Evolutionary conservation across 2,888 invertebrate genomes (phyloP).

Genomic region (Acleris sparsana): DNA sequence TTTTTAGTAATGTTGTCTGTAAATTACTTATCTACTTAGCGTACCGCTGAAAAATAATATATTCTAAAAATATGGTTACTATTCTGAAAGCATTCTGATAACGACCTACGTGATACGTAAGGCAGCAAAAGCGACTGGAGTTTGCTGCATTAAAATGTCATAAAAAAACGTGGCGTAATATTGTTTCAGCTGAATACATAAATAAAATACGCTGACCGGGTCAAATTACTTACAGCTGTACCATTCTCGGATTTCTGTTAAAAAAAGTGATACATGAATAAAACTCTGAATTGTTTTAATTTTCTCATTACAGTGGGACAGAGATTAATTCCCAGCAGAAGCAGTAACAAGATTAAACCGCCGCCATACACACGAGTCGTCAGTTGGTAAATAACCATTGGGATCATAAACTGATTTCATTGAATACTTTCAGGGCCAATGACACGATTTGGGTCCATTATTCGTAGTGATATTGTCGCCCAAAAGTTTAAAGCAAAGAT

Average conservation of each 20-base stretch:
- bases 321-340: conserved; percentile 20
- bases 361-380: too few species aligned
- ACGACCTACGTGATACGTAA: neutral
- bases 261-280: conserved; percentile 15
- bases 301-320: conserved; percentile 17
- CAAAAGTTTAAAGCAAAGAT: too few species aligned
- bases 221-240: conserved; percentile 28
- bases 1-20: too few species aligned
- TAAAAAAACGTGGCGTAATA: neutral
- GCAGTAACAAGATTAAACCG: conserved; percentile 22
- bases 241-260: conserved; percentile 32
- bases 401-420: too few species aligned
- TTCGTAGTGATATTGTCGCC: too few species aligned
- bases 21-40: too few species aligned
- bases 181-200: conserved; percentile 12
- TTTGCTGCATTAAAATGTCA: conserved; percentile 9
- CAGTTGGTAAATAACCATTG: too few species aligned
- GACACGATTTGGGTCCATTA: too few species aligned
- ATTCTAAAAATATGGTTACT: neutral
- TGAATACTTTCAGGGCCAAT: too few species aligned
- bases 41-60: neutral
- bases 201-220: conserved; percentile 20
- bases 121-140: conserved; percentile 3
- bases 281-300: neutral
- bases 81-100: conserved; percentile 2